Evolutionary conservation across 2,113 vertebrate genomes (phyloP).

Genomic region (Etia nguti): DNA sequence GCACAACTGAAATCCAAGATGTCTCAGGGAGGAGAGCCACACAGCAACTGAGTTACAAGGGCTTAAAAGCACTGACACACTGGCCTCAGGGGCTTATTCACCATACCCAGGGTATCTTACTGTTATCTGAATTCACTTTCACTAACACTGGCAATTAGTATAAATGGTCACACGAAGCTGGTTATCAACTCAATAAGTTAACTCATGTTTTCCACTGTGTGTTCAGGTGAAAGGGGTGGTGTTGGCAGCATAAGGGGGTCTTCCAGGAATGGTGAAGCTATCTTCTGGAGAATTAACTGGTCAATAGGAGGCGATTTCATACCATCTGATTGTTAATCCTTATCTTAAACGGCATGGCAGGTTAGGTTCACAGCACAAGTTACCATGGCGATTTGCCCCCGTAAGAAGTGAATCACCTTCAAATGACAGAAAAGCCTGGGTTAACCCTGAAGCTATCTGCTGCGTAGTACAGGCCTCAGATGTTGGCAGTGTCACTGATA

Average conservation of each 20-base stretch:
- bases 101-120: not conserved
- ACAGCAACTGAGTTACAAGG: not conserved
- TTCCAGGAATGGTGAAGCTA: not conserved
- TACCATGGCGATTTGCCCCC: not conserved
- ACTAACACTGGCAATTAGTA: not conserved
- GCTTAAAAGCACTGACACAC: not conserved
- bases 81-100: not conserved
- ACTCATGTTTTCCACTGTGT: not conserved
- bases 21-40: not conserved
- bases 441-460: not conserved
- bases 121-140: not conserved
- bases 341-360: not conserved
- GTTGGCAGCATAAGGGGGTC: not conserved
- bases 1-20: not conserved
- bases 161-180: not conserved
- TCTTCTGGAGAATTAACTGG: not conserved
- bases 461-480: not conserved
- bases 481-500: not conserved
- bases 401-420: not conserved
- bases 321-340: not conserved
- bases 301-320: not conserved
- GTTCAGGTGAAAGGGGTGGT: not conserved
- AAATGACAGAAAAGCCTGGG: not conserved
- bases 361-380: not conserved
- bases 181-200: not conserved